Conservation (phyloP, 2,113 vertebrate genomes). For the Platichthys stellatus region DNA sequence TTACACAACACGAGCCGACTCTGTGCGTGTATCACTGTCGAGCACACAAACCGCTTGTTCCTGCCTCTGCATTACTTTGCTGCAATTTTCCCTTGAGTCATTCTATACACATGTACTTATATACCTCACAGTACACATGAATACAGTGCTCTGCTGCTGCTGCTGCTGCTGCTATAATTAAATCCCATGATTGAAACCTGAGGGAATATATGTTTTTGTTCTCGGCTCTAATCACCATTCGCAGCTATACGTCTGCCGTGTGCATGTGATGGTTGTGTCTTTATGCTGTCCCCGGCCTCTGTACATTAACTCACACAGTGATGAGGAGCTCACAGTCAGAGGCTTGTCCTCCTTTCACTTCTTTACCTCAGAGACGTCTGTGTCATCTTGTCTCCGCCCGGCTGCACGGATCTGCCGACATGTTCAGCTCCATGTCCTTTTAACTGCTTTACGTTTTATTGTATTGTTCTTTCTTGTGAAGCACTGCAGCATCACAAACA, state of each 20-base stretch:
- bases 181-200: conserved; percentile 60
- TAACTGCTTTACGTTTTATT: background rate
- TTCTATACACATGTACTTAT: conserved; percentile 39
- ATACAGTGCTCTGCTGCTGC: conserved; percentile 4
- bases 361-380: conserved; percentile 19
- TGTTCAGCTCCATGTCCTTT: background rate
- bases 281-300: conserved; percentile 13
- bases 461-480: background rate
- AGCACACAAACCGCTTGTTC: conserved; percentile 24
- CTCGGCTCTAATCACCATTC: conserved; percentile 34
- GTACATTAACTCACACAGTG: conserved; percentile 30
- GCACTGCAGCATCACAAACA: conserved; percentile 25
- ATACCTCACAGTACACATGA: conserved; percentile 32
- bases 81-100: conserved; percentile 58
- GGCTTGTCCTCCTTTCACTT: conserved; percentile 32
- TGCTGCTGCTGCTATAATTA: conserved; percentile 53
- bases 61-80: conserved; percentile 51
- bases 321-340: conserved; percentile 49
- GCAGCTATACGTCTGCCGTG: conserved; percentile 4
- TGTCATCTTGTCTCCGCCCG: conserved; percentile 41
- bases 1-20: background rate
- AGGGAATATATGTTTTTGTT: conserved; percentile 55
- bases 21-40: conserved; percentile 9
- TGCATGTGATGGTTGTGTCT: conserved; percentile 7
- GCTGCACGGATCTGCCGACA: conserved; percentile 20